A percentile compares a stretch with the other conserved stretches of the same genome.
Conservation (phyloP, 2,797 vertebrate genomes). For the Myripristis murdjan region DNA sequence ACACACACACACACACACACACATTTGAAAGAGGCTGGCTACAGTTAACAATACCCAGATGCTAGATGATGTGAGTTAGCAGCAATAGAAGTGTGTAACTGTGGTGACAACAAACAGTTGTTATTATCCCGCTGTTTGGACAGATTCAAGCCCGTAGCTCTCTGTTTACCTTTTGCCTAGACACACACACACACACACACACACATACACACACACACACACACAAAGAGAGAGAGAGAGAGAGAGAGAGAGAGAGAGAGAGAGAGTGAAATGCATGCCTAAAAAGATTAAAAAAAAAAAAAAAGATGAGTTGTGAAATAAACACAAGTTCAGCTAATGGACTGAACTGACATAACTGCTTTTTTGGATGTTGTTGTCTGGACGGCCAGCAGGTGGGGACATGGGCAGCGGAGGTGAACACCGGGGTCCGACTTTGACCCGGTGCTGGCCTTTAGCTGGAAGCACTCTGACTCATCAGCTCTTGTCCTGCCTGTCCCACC, state of each 20-base stretch:
- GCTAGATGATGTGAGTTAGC: constrained; percentile 66
- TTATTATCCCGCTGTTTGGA: constrained; percentile 80
- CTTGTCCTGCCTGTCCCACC: constrained; percentile 24
- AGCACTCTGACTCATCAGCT: constrained; percentile 38
- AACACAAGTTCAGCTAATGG: constrained; percentile 45
- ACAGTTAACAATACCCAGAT: constrained; percentile 81
- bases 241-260: constrained; percentile 47
- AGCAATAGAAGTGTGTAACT: constrained; percentile 69
- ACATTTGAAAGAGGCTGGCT: constrained; percentile 63
- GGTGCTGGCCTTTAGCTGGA: constrained; percentile 24
- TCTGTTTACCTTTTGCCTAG: constrained; percentile 67
- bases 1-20: constrained; percentile 16
- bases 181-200: too few relatives aligned
- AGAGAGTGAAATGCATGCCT: constrained; percentile 30
- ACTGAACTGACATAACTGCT: constrained; percentile 28
- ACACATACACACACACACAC: constrained; percentile 54
- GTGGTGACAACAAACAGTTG: constrained; percentile 81
- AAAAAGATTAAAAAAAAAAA: constrained; percentile 48
- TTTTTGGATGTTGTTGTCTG: constrained; percentile 24
- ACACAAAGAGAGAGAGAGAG: constrained; percentile 48
- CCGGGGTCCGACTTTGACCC: constrained; percentile 54
- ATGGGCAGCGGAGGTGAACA: constrained; percentile 35
- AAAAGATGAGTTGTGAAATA: constrained; percentile 47
- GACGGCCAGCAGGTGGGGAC: constrained; percentile 80
- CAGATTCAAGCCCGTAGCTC: constrained; percentile 63